Conservation (phyloP, 1,140 invertebrate species). For the Drosophila sucinea region DNA sequence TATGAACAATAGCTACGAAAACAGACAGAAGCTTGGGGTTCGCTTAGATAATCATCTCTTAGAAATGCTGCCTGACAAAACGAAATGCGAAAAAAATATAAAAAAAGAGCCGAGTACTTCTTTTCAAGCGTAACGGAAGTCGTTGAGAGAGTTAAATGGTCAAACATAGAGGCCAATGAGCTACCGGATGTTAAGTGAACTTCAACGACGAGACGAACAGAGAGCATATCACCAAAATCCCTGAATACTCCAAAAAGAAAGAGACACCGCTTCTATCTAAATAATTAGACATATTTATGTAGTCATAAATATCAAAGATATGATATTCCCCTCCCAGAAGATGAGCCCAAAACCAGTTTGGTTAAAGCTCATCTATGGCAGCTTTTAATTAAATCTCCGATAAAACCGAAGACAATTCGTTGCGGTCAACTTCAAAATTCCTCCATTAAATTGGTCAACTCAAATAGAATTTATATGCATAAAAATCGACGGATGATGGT, state of each 20-base stretch:
- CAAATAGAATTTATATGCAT: slow-evolving; percentile 29
- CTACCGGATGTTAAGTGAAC: slow-evolving; percentile 7
- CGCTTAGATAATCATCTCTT: slow-evolving; percentile 9
- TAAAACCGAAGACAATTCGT: slow-evolving; percentile 61
- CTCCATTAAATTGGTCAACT: slow-evolving; percentile 25
- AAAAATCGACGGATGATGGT: not conserved
- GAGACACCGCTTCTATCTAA: slow-evolving; percentile 54
- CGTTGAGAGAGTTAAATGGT: slow-evolving; percentile 3
- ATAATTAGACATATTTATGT: slow-evolving; percentile 79
- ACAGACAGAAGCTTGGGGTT: slow-evolving; percentile 7
- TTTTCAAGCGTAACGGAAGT: slow-evolving; percentile 8
- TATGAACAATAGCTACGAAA: slow-evolving; percentile 3
- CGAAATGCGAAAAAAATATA: not conserved
- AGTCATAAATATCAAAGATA: slow-evolving; percentile 72
- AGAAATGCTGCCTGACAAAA: not conserved
- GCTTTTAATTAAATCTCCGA: slow-evolving; percentile 73
- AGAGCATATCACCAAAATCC: not conserved
- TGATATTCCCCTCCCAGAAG: slow-evolving; percentile 42
- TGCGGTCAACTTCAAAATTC: slow-evolving; percentile 63
- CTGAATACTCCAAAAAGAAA: slow-evolving; percentile 29
- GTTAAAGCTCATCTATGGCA: slow-evolving; percentile 42
- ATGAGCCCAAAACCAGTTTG: slow-evolving; percentile 43
- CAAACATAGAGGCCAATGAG: slow-evolving; percentile 8
- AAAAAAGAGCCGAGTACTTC: not conserved
- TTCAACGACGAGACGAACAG: not conserved